A percentile compares a stretch with the other conserved stretches of the same genome.
Conservation (phyloP, 2,888 invertebrate genomes). For the Ommatoiulus sabulosus region DNA sequence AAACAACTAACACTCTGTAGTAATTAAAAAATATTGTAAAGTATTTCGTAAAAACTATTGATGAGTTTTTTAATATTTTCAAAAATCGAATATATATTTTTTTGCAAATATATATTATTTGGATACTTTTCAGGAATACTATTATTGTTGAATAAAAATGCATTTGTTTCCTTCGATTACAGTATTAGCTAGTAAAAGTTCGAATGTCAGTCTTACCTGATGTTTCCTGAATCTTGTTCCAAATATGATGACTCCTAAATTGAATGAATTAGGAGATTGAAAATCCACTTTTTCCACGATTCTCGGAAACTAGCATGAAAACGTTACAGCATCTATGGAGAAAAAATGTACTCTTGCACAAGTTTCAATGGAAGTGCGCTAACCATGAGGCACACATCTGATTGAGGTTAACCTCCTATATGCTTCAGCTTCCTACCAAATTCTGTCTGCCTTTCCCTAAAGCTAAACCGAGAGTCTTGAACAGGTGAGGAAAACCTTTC, state of each 20-base stretch:
- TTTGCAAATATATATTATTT: too few species aligned
- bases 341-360: neutral
- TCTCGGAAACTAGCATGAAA: neutral
- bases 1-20: too few species aligned
- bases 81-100: too few species aligned
- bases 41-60: too few species aligned
- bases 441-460: neutral
- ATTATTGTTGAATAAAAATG: too few species aligned
- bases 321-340: conserved; percentile 31
- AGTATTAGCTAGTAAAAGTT: neutral
- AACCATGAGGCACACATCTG: conserved; percentile 13
- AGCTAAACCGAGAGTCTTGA: conserved; percentile 15
- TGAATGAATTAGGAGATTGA: neutral
- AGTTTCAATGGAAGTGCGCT: neutral
- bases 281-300: neutral
- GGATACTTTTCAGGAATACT: too few species aligned
- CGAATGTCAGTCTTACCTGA: neutral
- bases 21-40: too few species aligned
- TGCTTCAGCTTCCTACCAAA: conserved; percentile 30
- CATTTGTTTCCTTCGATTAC: too few species aligned
- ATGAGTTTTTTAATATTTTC: too few species aligned
- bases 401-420: conserved; percentile 38
- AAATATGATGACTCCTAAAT: neutral
- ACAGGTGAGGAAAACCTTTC: conserved; percentile 2
- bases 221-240: neutral